Base-by-base conservation (phyloP, 2,888 invertebrate genomes). In the Quadroppia sp. region DNA sequence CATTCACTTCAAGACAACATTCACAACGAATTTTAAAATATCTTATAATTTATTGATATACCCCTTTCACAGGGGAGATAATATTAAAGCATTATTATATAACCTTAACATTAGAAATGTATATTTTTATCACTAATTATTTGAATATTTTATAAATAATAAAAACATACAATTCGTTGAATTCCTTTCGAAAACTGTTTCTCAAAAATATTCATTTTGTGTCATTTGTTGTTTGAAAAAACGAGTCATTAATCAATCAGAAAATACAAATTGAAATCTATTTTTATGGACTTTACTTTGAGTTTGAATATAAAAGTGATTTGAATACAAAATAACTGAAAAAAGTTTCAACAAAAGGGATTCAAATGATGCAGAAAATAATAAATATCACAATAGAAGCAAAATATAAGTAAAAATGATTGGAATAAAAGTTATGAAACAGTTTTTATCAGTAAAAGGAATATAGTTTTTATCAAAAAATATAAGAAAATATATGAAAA, bases 361-460 rank as follows among this genome's bases (percentile, higher is more conserved):
- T 40, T 45, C 25, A 25, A 69, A 69, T 69, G 69, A 69, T 69
- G 45, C 25, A 25, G 69, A 69, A 69, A 69, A 69, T 69, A 69
- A 69, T 69, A 69, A 45, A 17, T 2, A 42, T 69, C 42, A 69
- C 69, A 69, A 59, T 59, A 59, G 59, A 32, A 25, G 15, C 28
- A 30, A 64, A 45, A 42, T 42, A 23, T 69, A 69, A 69, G 42
- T 40, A 69, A 69, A 64, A 40, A 69, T 64, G 64, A 40, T 64
- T 64, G 13, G 15, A 36, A 42, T 28, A 42, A 42, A 69, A 69
- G 45, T 69, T 67, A 69, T 69, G 69, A 69, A 56, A 64, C 32
- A 23, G 13, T 61, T 36, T 32, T 61, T n/a, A n/a, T 59, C 6
- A 28, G 28, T 53, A 6, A 61, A 32, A 30, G n/a, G 40, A 64